Evolutionary conservation across 1,140 invertebrate genomes (phyloP), one percentile per base, ranked within the genome.

Genomic region (Nebria ingens): DNA sequence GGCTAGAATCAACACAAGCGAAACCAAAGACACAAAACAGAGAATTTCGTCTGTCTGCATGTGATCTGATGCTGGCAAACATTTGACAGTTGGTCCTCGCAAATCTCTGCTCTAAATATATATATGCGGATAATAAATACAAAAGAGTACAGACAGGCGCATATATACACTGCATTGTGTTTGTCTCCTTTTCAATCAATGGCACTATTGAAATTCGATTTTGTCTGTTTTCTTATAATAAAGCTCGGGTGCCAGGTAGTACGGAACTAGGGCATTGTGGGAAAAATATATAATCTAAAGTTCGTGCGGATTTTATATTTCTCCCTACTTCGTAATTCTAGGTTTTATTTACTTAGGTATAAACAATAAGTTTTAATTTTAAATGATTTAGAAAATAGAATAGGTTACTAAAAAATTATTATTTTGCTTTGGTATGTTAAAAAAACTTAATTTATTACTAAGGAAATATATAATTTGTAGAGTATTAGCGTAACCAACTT

Each of bases 191-290:
- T 58, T 57, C 57, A 57, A 60, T 60, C 61, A 57, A 58, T 60
- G n/a, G 40, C 40, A 62, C 52, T 38, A 60, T 60, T 62, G 61
- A 60, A 60, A 62, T 62, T 62, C 53, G 61, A 62, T 60, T 62
- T 61, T 59, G 60, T 58, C 59, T 60, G 61, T 62, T 62, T 62
- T 60, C 61, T 58, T 60, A 58, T 60, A 60, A 60, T 60, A 62
- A 21, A 29, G 45, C 49, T 56, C 51, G 20, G 11, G 19, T 23
- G 11, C 51, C 21, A 13, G 13, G 21, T 15, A 23, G 13, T 20
- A 19, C 17, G 25, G 22, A 34, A 56, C 34, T 53, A 57, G n/a
- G 40, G 6, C 15, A 45, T 45, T 45, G 40, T 45, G 40, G 15
- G 40, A 45, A 45, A 45, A 45, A 34, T 34, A 34, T 34, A 34